A percentile compares a stretch with the other conserved stretches of the same genome.
Conservation (phyloP, 2,797 vertebrate species). For the Enteromius argenteus region DNA sequence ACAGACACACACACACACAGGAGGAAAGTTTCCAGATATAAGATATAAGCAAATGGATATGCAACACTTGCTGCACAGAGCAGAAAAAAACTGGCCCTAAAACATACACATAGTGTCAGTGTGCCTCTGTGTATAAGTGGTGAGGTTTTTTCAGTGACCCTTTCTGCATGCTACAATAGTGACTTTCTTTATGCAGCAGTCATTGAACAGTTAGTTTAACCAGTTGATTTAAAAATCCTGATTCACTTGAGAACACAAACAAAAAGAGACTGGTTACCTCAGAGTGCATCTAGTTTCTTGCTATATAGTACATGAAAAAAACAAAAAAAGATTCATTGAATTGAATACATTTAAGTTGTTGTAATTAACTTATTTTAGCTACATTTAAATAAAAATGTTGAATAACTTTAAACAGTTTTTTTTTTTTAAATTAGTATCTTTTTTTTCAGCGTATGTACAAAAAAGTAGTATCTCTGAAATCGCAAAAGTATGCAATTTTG, state of each 20-base stretch:
- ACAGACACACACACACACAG: slow-evolving; percentile 37
- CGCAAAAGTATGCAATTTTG: neutral
- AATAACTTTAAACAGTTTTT: too few species aligned
- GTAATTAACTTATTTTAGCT: too few species aligned
- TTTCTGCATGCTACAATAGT: neutral
- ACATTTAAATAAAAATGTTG: too few species aligned
- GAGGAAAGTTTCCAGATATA: slow-evolving; percentile 42
- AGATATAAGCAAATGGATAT: slow-evolving; percentile 32
- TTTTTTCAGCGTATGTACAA: neutral
- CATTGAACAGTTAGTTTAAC: neutral
- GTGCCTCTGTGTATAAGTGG: neutral
- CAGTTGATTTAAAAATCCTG: neutral
- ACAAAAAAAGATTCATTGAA: too few species aligned
- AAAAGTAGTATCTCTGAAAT: neutral
- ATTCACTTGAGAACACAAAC: neutral
- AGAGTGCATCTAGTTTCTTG: neutral
- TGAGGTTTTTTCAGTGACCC: neutral
- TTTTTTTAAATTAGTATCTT: too few species aligned
- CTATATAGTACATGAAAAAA: neutral
- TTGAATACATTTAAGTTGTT: too few species aligned
- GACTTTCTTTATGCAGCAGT: neutral
- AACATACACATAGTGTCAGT: neutral
- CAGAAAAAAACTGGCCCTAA: slow-evolving; percentile 14
- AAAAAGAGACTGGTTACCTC: neutral
- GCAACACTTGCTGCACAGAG: slow-evolving; percentile 8